A percentile compares a stretch with the other conserved stretches of the same genome.
phyloP scores from a whole-genome alignment of 2,888 invertebrate species.

The Ganaspis brasiliensis region DNA sequence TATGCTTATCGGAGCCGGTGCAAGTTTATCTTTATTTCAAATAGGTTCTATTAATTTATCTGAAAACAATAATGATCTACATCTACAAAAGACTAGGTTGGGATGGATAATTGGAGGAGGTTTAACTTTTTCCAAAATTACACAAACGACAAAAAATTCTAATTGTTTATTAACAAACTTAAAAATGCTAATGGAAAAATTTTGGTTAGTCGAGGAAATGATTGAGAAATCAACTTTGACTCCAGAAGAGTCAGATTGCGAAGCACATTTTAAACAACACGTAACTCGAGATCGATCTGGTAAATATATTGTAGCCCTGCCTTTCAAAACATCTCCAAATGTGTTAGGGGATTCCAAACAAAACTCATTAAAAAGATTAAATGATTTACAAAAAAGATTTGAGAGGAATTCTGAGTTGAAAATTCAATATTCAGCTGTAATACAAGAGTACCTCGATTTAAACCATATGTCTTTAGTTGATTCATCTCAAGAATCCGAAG shows the following conservation, averaged over 20 bases:
- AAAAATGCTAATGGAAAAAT: background rate
- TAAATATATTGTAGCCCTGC: constrained; percentile 54
- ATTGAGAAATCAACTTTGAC: background rate
- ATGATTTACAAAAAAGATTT: constrained; percentile 40
- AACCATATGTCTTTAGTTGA: constrained; percentile 49
- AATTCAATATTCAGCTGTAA: constrained; percentile 48
- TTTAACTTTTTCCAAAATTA: background rate
- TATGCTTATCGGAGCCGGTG: no score
- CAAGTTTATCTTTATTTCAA: no score
- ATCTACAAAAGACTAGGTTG: no score
- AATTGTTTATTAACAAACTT: background rate
- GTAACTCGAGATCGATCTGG: constrained; percentile 49
- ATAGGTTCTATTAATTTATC: no score
- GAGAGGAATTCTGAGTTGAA: constrained; percentile 43
- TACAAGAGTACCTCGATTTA: constrained; percentile 50
- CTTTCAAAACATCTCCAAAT: constrained; percentile 51
- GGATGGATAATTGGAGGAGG: constrained; percentile 53
- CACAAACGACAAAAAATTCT: background rate
- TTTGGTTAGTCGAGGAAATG: background rate
- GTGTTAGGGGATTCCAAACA: constrained; percentile 41
- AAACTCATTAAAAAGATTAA: background rate
- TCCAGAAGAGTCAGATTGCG: constrained; percentile 51
- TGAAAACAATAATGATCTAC: no score
- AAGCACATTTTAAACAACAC: constrained; percentile 52
- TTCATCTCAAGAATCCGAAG: background rate